Percentiles rank a stretch among this genome's conserved stretches.
phyloP scores from a whole-genome alignment of 2,888 invertebrate species.

The Tyria jacobaeae region DNA sequence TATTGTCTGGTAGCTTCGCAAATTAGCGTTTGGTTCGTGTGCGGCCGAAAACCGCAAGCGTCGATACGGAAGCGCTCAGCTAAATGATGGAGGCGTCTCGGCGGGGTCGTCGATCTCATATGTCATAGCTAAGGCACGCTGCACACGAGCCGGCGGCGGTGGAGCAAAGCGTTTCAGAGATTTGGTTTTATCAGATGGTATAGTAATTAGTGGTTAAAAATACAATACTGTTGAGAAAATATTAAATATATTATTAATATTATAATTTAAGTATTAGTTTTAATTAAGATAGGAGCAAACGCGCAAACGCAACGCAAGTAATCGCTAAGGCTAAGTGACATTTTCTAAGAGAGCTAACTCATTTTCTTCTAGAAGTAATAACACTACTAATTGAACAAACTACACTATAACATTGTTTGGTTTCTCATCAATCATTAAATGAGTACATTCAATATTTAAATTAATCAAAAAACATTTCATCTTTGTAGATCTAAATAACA shows the following conservation, averaged over 20 bases:
- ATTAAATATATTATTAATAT: too few relatives aligned
- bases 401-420: not conserved
- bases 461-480: too few relatives aligned
- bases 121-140: conserved; percentile 52
- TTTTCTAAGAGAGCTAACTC: not conserved
- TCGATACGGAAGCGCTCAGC: conserved; percentile 55
- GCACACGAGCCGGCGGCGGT: conserved; percentile 27
- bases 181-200: not conserved
- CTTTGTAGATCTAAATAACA: too few relatives aligned
- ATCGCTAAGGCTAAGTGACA: too few relatives aligned
- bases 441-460: too few relatives aligned
- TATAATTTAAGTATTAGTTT: too few relatives aligned
- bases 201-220: conserved; percentile 1
- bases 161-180: not conserved
- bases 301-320: too few relatives aligned
- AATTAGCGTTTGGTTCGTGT: conserved; percentile 36
- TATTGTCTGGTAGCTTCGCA: conserved; percentile 40
- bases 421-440: too few relatives aligned
- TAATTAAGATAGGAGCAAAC: too few relatives aligned
- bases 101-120: conserved; percentile 60
- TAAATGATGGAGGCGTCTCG: conserved; percentile 68
- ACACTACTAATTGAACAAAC: not conserved
- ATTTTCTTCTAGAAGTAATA: not conserved
- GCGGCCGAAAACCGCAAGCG: conserved; percentile 55
- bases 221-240: not conserved